Conservation (phyloP, 1,140 invertebrate genomes). For the Bombus ignitus region DNA sequence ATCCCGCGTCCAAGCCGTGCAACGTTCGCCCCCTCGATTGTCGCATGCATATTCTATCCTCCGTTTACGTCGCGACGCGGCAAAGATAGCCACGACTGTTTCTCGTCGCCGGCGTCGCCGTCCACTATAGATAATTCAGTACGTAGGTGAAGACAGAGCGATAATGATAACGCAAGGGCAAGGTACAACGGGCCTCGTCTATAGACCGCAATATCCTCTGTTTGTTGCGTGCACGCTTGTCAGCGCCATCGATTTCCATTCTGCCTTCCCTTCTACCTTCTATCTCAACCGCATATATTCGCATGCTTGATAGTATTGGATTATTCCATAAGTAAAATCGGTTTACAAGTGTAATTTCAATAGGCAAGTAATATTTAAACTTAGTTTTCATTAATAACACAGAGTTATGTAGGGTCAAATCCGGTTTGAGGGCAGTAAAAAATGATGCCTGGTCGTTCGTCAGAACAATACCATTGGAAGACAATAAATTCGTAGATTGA, state of each 20-base stretch:
- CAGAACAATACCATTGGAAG: no score
- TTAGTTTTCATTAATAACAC: no score
- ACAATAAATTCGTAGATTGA: no score
- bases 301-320: background rate
- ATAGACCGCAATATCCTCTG: constrained; percentile 28
- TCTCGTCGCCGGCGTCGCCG: constrained; percentile 5
- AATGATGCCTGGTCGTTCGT: no score
- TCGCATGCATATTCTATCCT: constrained; percentile 38
- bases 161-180: constrained; percentile 64
- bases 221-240: constrained; percentile 57
- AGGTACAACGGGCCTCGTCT: constrained; percentile 53
- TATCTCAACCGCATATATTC: no score
- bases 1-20: background rate
- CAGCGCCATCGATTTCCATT: constrained; percentile 52
- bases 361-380: background rate
- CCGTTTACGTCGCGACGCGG: constrained; percentile 29
- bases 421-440: no score
- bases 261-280: background rate
- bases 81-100: constrained; percentile 22
- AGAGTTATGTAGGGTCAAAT: no score
- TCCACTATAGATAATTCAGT: constrained; percentile 59
- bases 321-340: background rate
- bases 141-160: constrained; percentile 59
- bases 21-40: background rate
- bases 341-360: background rate